Evolutionary conservation across 2,113 vertebrate genomes (phyloP).

Genomic region (Xyrauchen texanus): DNA sequence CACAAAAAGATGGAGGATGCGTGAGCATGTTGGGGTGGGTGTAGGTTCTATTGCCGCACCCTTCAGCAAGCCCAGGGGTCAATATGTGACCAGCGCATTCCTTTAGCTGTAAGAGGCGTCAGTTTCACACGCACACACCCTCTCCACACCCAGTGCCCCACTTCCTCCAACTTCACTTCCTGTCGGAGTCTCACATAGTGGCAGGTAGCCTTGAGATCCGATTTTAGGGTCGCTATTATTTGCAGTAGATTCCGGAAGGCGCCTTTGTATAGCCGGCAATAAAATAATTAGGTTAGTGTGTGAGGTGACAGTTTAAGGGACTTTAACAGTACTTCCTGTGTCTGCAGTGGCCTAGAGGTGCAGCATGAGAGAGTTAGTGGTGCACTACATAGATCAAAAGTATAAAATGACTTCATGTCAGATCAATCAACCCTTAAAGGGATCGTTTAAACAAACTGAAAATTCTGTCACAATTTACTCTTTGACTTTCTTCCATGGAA

Average conservation of each 20-base stretch:
- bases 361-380: neutral
- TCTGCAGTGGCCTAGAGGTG: neutral
- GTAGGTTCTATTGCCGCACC: slow-evolving; percentile 30
- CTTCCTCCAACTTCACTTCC: slow-evolving; percentile 47
- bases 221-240: slow-evolving; percentile 64
- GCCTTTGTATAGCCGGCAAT: slow-evolving; percentile 38
- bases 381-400: neutral
- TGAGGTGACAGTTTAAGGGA: slow-evolving; percentile 39
- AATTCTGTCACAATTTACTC: too few species aligned
- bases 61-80: slow-evolving; percentile 40
- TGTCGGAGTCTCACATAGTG: slow-evolving; percentile 36
- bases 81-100: slow-evolving; percentile 53
- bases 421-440: too few species aligned
- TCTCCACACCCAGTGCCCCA: slow-evolving; percentile 46
- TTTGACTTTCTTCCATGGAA: too few species aligned
- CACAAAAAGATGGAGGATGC: slow-evolving; percentile 54
- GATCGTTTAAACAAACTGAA: too few species aligned
- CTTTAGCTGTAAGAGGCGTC: slow-evolving; percentile 38
- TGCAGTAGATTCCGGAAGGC: slow-evolving; percentile 45
- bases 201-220: slow-evolving; percentile 62
- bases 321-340: slow-evolving; percentile 13
- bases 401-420: slow-evolving; percentile 14
- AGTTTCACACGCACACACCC: slow-evolving; percentile 46
- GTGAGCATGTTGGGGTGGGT: slow-evolving; percentile 29
- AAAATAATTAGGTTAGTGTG: slow-evolving; percentile 61